These are phyloP conservation scores for Morphnarchus princeps DNA, from an alignment of 2,113 vertebrate genomes.

Conservation along the genomic window DNA sequence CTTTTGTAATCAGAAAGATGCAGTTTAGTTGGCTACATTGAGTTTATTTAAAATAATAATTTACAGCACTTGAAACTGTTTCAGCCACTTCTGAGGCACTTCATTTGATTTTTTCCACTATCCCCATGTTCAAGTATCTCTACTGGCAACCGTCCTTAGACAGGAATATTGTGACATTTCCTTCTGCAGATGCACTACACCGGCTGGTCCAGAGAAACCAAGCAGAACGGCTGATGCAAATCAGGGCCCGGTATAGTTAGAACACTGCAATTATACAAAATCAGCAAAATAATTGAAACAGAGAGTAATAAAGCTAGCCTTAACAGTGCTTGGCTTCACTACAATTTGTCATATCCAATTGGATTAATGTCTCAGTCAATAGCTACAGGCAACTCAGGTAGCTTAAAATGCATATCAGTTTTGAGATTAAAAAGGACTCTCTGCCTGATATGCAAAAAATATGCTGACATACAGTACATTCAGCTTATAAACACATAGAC, in stretches of 20 bases:
- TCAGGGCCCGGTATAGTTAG: not conserved
- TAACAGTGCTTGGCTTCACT: not conserved
- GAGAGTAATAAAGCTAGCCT: not conserved
- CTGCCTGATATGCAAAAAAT: not conserved
- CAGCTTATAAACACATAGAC: not conserved
- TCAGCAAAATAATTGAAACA: slow-evolving; percentile 2
- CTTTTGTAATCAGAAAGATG: not conserved
- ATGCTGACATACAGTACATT: not conserved
- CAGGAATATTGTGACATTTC: not conserved
- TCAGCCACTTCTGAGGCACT: not conserved
- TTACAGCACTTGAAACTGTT: not conserved
- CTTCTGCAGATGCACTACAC: not conserved
- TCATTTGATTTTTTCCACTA: not conserved
- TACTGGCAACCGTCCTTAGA: not conserved
- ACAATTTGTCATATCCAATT: not conserved
- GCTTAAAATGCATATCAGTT: not conserved
- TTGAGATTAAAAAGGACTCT: not conserved
- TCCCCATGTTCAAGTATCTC: not conserved
- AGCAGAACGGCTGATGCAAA: not conserved
- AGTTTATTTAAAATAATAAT: not conserved
- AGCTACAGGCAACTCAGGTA: slow-evolving; percentile 10
- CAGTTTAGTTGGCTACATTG: not conserved
- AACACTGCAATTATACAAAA: not conserved
- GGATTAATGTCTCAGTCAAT: not conserved
- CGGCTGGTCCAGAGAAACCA: not conserved